Percentiles rank a stretch among this genome's conserved stretches.
Evolutionary conservation across 2,888 invertebrate species (phyloP).

Genomic region (Heliconius hortense): DNA sequence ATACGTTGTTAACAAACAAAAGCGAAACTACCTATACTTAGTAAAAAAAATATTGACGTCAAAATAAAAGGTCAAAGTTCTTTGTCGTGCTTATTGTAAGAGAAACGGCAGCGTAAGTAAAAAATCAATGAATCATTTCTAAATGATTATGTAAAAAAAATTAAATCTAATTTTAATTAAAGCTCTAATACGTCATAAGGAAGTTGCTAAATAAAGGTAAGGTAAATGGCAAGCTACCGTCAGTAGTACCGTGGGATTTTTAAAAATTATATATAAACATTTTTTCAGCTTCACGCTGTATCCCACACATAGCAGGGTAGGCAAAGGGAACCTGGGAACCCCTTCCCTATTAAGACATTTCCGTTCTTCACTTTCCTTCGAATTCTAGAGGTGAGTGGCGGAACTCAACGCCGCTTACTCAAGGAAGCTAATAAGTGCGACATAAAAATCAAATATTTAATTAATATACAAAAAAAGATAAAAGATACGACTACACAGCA

Average conservation of each 20-base stretch:
- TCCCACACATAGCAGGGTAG: no score
- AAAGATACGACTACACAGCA: no score
- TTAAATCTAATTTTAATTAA: conserved; percentile 5
- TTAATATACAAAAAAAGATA: no score
- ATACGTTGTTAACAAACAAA: background rate
- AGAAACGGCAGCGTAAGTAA: background rate
- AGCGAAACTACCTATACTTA: background rate
- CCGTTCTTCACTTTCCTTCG: no score
- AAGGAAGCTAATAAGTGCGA: no score
- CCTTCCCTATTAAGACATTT: no score
- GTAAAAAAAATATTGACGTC: background rate
- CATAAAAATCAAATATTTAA: no score
- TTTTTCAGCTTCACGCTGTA: no score
- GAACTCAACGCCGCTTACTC: no score
- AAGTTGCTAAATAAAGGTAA: conserved; percentile 15
- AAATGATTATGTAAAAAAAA: background rate
- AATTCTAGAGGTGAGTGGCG: no score
- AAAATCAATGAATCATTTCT: background rate
- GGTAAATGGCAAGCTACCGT: conserved; percentile 3
- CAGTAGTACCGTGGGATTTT: background rate
- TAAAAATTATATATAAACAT: background rate
- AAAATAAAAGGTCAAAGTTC: conserved; percentile 14
- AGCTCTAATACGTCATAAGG: conserved; percentile 2
- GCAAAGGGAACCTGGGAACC: no score
- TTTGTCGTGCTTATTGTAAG: background rate